phyloP scores from a whole-genome alignment of 2,113 vertebrate genomes.

The Martes martes region DNA sequence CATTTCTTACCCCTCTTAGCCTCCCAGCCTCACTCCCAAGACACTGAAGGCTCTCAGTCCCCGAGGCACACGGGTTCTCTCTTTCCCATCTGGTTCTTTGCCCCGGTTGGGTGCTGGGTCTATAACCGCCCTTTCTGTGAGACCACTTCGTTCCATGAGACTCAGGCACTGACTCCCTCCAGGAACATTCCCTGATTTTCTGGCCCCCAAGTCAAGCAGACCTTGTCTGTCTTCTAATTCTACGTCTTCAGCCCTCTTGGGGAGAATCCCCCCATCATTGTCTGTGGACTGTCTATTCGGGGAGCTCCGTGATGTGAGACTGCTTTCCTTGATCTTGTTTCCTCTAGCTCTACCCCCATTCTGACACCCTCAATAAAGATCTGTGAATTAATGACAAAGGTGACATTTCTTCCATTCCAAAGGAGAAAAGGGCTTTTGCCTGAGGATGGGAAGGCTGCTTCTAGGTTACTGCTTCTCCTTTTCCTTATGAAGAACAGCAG shows the following conservation, averaged over 20 bases:
- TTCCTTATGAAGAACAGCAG: background rate
- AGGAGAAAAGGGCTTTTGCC: background rate
- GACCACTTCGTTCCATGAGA: background rate
- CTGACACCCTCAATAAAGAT: background rate
- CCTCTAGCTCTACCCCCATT: background rate
- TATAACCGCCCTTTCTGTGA: background rate
- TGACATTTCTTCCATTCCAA: background rate
- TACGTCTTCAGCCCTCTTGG: background rate
- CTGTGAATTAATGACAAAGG: background rate
- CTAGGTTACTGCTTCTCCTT: background rate
- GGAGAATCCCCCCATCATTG: no score
- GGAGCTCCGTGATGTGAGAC: background rate
- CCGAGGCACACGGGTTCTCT: background rate
- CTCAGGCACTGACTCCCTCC: background rate
- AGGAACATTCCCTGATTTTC: background rate
- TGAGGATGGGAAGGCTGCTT: background rate
- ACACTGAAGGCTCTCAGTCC: no score
- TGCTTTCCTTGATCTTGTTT: background rate
- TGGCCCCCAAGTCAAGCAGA: background rate
- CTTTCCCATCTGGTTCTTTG: background rate
- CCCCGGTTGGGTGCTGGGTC: background rate
- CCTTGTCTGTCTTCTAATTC: background rate
- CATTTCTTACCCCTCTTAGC: background rate
- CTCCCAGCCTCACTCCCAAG: background rate
- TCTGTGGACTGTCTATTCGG: background rate